Percentiles rank a stretch among this genome's conserved stretches.
phyloP scores from a whole-genome alignment of 2,888 invertebrate genomes.

The Stenichneumon culpator region DNA sequence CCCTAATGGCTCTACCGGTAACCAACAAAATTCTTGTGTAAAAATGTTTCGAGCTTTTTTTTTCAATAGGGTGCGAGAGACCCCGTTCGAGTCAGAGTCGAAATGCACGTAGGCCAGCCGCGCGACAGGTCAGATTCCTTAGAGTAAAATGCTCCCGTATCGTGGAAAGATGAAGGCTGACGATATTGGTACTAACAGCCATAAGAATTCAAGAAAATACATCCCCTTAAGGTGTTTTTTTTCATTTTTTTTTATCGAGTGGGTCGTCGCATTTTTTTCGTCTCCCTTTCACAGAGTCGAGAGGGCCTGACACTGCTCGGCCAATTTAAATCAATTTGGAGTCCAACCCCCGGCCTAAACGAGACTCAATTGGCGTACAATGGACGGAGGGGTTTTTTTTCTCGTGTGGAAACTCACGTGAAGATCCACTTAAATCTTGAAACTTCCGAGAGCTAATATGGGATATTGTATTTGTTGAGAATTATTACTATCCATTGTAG shows the following conservation, averaged over 20 bases:
- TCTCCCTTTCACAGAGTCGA: conserved; percentile 53
- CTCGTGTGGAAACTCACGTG: conserved; percentile 55
- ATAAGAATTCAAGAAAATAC: conserved; percentile 37
- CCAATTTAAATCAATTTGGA: conserved; percentile 84
- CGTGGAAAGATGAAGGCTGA: conserved; percentile 77
- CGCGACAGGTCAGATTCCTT: conserved; percentile 78
- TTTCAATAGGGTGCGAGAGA: conserved; percentile 41
- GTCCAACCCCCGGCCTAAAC: conserved; percentile 81
- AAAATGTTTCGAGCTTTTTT: conserved; percentile 66
- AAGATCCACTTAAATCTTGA: conserved; percentile 70
- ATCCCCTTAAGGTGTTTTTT: conserved; percentile 19
- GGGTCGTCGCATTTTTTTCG: conserved; percentile 61
- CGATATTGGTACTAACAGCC: conserved; percentile 32
- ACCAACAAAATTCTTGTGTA: conserved; percentile 72
- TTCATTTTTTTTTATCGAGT: conserved; percentile 8
- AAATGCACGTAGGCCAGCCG: conserved; percentile 6
- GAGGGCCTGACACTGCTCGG: conserved; percentile 60
- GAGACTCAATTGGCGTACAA: conserved; percentile 83
- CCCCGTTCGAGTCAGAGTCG: conserved; percentile 23
- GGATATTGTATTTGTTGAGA: conserved; percentile 45
- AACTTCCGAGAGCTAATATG: conserved; percentile 65
- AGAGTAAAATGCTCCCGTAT: conserved; percentile 83
- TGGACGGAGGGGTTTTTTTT: conserved; percentile 70
- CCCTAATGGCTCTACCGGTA: conserved; percentile 73
- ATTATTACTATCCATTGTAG: conserved; percentile 30